Base-by-base conservation (phyloP, 2,113 vertebrate genomes). In the Microtus pennsylvanicus region DNA sequence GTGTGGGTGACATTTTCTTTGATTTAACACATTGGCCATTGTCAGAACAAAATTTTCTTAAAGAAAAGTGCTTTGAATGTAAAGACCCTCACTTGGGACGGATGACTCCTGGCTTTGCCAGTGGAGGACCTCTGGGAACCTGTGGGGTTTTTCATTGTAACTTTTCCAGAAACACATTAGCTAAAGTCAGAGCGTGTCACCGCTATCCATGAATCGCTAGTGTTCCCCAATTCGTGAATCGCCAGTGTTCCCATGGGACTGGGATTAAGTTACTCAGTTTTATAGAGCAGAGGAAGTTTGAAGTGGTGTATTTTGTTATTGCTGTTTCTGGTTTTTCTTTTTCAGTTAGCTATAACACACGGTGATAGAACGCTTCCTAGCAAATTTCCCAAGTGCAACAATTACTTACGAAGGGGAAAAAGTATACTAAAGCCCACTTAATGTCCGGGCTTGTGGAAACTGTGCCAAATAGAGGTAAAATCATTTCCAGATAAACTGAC, bases 401-500 rank as follows among this genome's bases (percentile, higher is more conserved):
- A 69, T 33, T n/a, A 19, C 8, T 87, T 16, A 50, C 70, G 38
- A 70, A 72, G 22, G 21, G 38, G 3, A 19, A 26, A 95, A 86
- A 52, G 45, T 65, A 58, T 82, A 82, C 74, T 65, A 93, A 78
- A 96, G 8, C 7, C 16, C 38, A 28, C 6, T 52, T 87, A 22
- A 89, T 94, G 45, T 90, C 52, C 82, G 45, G 92, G 42, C 0
- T 92, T 93, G 30, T 92, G 42, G 87, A 93, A 92, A 74, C 38
- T 75, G 5, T 55, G 26, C 35, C 50, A 78, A 96, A 88, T 10
- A 90, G 10, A 94, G 50, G 63, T 85, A 76, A 91, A 91, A 19
- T 70, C 35, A 35, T 92, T 97, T 96, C 87, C 65, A 89, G 89
- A 85, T 80, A 94, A 87, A 95, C 24, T 93, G 74, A 90, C 75